Base-by-base conservation (phyloP, 2,888 invertebrate species). In the Anodontia alba region DNA sequence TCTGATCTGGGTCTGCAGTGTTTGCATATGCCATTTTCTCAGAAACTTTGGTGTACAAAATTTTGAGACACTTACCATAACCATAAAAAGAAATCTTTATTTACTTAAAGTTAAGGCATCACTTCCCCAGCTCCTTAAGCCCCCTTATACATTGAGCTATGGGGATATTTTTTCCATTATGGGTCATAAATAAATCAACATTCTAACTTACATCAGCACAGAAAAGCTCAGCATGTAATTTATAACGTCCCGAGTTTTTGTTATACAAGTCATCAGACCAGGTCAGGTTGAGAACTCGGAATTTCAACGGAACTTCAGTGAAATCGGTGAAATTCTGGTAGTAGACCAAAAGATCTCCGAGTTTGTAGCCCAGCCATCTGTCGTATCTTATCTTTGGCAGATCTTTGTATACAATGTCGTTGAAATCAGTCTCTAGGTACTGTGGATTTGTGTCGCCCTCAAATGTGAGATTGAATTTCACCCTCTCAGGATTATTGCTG, bases 391-490 rank as follows among this genome's bases (percentile, higher is more conserved):
- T 74, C 68, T 87, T 83, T 1, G 87, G 89, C 17, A 86, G 77
- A 12, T 88, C 86, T 71, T 62, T 72, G 33, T 83, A 81, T 20
- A 89, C 43, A 8, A 88, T 74, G 69, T 89, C 82, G 74, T 87
- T 80, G 36, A 87, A 83, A 33, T 81, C 81, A 23, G 77, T 78
- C 62, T 83, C 73, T 0, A 87, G 62, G 5, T 38, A 23, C 33
- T 66, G 70, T 0, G 85, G 86, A 33, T 84, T 81, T 49, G 84
- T 88, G 15, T 87, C 79, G 2, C 91, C 91, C 46, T 83, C 85
- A 81, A 91, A 91, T 15, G 76, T 88, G 71, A 91, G 79, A 43
- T 90, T 88, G 69, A 89, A 88, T 36, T 86, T 81, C 15, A 90
- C 88, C 15, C 80, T 72, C 62, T 87, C 78, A 0, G 90, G 90